phyloP scores from a whole-genome alignment of 2,888 invertebrate genomes.

The Hyppa rectilinea region DNA sequence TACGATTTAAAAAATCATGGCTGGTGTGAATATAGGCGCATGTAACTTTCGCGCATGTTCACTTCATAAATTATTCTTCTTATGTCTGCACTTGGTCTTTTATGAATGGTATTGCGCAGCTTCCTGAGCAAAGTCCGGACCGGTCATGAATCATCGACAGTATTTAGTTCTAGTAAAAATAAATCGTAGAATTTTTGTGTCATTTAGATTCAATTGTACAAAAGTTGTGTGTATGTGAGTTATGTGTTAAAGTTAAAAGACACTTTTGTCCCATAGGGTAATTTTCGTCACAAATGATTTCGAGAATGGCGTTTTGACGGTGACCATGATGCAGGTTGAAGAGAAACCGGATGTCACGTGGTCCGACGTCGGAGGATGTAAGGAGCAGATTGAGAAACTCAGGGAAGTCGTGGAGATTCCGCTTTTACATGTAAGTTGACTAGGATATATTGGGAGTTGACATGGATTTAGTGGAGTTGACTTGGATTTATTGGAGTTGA shows the following conservation, averaged over 20 bases:
- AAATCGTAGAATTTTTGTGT: neutral
- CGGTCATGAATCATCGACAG: neutral
- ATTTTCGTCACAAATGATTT: too few species aligned
- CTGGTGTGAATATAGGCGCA: too few species aligned
- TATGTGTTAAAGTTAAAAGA: too few species aligned
- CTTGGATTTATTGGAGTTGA: too few species aligned
- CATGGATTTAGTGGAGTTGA: too few species aligned
- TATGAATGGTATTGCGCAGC: neutral
- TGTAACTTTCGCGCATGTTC: too few species aligned
- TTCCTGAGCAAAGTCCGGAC: neutral
- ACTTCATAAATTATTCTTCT: neutral
- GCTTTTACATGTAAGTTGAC: conserved; percentile 95
- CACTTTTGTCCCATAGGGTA: too few species aligned
- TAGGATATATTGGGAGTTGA: too few species aligned
- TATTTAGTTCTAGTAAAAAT: too few species aligned
- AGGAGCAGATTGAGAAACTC: conserved; percentile 99
- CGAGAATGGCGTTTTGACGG: conserved; percentile 99
- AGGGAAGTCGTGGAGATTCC: conserved; percentile 99
- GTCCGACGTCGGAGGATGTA: conserved; percentile 99
- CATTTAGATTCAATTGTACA: neutral
- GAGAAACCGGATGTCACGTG: conserved; percentile 99
- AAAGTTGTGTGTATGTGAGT: too few species aligned
- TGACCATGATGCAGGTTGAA: conserved; percentile 99
- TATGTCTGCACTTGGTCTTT: neutral
- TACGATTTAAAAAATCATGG: too few species aligned